phyloP scores from a whole-genome alignment of 2,797 vertebrate species.

The Allobates femoralis region DNA sequence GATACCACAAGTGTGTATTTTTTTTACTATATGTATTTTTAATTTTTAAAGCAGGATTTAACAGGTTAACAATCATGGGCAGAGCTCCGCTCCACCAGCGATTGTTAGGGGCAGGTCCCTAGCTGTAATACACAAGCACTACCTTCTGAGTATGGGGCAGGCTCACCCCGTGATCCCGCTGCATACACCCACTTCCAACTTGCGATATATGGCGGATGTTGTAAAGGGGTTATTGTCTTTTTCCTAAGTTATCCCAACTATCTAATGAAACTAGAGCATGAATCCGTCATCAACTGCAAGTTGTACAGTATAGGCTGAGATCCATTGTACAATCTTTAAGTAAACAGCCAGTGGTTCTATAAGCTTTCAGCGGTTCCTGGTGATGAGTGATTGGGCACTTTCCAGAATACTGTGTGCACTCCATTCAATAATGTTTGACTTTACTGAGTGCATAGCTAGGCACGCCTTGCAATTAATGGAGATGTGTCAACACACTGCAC shows the following conservation, averaged over 20 bases:
- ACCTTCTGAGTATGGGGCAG: no score
- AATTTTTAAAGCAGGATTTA: no score
- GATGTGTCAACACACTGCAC: slow-evolving; percentile 71
- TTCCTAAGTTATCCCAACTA: neutral
- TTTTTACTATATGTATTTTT: no score
- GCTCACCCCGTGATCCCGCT: no score
- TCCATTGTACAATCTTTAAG: neutral
- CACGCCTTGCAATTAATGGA: slow-evolving; percentile 75
- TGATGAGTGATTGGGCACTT: slow-evolving; percentile 68
- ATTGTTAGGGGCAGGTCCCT: no score
- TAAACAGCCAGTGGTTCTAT: slow-evolving; percentile 67
- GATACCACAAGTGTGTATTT: no score
- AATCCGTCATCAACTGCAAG: neutral
- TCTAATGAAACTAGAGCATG: neutral
- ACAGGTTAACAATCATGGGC: no score
- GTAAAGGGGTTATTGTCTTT: neutral
- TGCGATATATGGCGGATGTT: no score
- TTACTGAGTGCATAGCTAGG: slow-evolving; percentile 67
- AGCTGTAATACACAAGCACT: no score
- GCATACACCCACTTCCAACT: no score
- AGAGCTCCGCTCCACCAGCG: no score
- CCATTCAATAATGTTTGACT: slow-evolving; percentile 72
- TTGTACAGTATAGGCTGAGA: slow-evolving; percentile 7
- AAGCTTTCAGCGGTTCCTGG: slow-evolving; percentile 66
- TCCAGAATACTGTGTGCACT: slow-evolving; percentile 67